Evolutionary conservation across 2,888 invertebrate genomes (phyloP).

Genomic region (Archips xylosteana): DNA sequence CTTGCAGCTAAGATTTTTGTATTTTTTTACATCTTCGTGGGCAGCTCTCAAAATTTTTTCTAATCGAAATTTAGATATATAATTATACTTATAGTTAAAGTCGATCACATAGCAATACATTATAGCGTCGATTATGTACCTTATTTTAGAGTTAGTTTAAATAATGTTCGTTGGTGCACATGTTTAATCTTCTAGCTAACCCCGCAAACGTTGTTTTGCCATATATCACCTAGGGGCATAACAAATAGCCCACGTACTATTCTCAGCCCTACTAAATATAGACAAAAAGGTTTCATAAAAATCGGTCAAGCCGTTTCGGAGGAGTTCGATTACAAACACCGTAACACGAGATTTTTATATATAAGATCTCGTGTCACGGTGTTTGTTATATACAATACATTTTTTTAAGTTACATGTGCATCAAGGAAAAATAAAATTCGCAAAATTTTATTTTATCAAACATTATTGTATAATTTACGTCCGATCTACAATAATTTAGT

Average conservation of each 20-base stretch:
- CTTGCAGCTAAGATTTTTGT: background rate
- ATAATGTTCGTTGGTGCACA: background rate
- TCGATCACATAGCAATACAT: constrained; percentile 30
- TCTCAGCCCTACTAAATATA: too few relatives aligned
- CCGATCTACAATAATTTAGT: background rate
- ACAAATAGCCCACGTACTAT: too few relatives aligned
- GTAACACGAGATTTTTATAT: too few relatives aligned
- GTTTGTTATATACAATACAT: too few relatives aligned
- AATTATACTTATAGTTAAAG: constrained; percentile 20
- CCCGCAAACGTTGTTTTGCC: too few relatives aligned
- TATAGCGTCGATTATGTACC: constrained; percentile 7
- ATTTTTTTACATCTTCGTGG: background rate
- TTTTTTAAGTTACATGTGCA: background rate
- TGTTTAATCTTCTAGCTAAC: background rate
- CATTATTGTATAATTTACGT: background rate
- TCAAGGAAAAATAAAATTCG: background rate
- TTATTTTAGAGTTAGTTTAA: background rate
- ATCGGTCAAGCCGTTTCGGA: too few relatives aligned
- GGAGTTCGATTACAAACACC: too few relatives aligned
- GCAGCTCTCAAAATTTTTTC: constrained; percentile 37
- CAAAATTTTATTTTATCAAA: background rate
- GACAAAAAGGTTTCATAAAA: too few relatives aligned
- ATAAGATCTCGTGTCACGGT: too few relatives aligned
- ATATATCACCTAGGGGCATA: too few relatives aligned
- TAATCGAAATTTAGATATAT: constrained; percentile 25